Conservation (phyloP, 2,797 vertebrate species). For the Chelon auratus region DNA sequence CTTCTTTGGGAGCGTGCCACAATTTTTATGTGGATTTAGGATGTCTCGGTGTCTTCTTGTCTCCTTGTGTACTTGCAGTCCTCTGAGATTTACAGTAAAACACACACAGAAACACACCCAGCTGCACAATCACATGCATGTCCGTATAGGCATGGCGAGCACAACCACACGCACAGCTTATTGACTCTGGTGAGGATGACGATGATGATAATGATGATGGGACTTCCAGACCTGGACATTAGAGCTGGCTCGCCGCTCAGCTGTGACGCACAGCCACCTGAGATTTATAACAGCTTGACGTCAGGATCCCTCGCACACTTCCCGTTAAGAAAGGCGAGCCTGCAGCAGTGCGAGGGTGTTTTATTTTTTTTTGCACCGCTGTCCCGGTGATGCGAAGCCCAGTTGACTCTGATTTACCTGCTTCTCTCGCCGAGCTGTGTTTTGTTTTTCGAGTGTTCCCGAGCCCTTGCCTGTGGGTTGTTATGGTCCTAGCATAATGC, state of each 20-base stretch:
- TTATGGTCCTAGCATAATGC: conserved; percentile 25
- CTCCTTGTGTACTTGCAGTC: not conserved
- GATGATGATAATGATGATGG: conserved; percentile 69
- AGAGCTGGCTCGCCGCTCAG: conserved; percentile 42
- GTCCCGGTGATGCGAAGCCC: conserved; percentile 27
- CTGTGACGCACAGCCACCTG: conserved; percentile 58
- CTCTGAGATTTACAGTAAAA: not conserved
- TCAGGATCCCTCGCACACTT: conserved; percentile 54
- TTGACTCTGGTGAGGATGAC: conserved; percentile 44
- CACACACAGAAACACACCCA: not conserved
- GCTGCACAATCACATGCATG: not conserved
- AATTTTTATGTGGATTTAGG: not conserved
- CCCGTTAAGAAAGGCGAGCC: conserved; percentile 54
- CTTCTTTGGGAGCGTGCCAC: not conserved
- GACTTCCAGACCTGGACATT: conserved; percentile 71
- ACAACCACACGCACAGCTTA: conserved; percentile 12
- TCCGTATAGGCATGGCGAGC: not conserved
- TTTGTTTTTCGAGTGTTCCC: conserved; percentile 32
- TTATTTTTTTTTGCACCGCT: conserved; percentile 15
- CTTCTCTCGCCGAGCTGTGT: conserved; percentile 1
- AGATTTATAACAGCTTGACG: conserved; percentile 70
- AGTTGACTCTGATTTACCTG: conserved; percentile 19
- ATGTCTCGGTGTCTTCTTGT: not conserved
- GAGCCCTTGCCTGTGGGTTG: conserved; percentile 19
- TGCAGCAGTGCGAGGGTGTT: conserved; percentile 6